Conservation (phyloP, 2,888 invertebrate genomes). For the Acanthosoma haemorrhoidale region DNA sequence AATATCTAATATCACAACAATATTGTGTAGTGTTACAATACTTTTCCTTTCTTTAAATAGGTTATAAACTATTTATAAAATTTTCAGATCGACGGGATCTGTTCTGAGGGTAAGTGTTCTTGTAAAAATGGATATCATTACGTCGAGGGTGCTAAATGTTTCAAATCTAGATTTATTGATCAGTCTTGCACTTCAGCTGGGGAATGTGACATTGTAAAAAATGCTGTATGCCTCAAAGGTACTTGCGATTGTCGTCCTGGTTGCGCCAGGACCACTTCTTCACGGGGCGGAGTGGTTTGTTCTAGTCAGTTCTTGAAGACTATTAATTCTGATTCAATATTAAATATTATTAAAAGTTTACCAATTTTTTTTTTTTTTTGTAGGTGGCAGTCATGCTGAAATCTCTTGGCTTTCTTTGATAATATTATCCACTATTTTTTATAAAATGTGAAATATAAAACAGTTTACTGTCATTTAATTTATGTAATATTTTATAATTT, state of each 20-base stretch:
- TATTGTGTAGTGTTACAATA: no score
- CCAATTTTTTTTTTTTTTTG: neutral
- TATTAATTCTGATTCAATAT: no score
- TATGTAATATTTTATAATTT: neutral
- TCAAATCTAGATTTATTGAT: conserved; percentile 15
- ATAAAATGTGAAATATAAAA: neutral
- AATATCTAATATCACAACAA: no score
- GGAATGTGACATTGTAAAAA: conserved; percentile 15
- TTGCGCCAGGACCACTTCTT: conserved; percentile 16
- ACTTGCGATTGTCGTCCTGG: conserved; percentile 31
- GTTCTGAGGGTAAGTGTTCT: conserved; percentile 21
- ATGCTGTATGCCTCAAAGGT: conserved; percentile 30
- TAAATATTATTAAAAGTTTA: no score
- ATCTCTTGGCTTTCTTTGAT: neutral
- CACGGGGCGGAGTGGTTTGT: neutral
- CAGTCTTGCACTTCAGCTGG: conserved; percentile 28
- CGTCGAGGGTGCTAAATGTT: conserved; percentile 31
- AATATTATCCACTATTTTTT: neutral
- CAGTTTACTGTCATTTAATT: no score
- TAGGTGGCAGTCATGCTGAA: neutral
- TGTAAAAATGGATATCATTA: conserved; percentile 27
- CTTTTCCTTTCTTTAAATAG: no score
- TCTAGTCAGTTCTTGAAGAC: neutral
- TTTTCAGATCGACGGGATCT: conserved; percentile 31
- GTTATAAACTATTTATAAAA: neutral